phyloP scores from a whole-genome alignment of 1,140 invertebrate species.

The Sminthurides bifidus region DNA sequence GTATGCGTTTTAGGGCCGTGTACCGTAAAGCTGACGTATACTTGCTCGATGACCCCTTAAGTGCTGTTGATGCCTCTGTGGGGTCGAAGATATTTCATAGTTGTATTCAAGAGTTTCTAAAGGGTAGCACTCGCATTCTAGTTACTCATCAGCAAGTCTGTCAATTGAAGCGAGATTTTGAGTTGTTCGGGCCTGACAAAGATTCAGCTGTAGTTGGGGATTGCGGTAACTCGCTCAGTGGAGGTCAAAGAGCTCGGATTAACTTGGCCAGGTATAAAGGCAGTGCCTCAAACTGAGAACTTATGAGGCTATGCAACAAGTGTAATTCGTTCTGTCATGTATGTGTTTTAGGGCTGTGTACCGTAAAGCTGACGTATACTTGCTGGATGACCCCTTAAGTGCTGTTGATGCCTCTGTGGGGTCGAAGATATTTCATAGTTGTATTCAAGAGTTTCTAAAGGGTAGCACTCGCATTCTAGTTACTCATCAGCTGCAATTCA shows the following conservation, averaged over 20 bases:
- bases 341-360: conserved; percentile 47
- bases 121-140: conserved; percentile 36
- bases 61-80: conserved; percentile 42
- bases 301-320: too few species aligned
- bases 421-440: conserved; percentile 40
- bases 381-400: conserved; percentile 42
- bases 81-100: conserved; percentile 41
- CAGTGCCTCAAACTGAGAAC: too few species aligned
- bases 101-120: conserved; percentile 34
- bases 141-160: conserved; percentile 39
- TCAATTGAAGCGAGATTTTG: conserved; percentile 54
- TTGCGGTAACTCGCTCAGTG: conserved; percentile 47
- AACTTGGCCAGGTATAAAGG: conserved; percentile 44
- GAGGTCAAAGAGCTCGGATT: conserved; percentile 49
- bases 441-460: conserved; percentile 33
- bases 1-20: conserved; percentile 47
- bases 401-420: conserved; percentile 44
- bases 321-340: too few species aligned
- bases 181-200: conserved; percentile 52
- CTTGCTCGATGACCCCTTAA: conserved; percentile 42
- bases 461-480: conserved; percentile 36
- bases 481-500: conserved; percentile 39
- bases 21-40: conserved; percentile 42
- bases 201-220: conserved; percentile 83
- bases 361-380: conserved; percentile 40